phyloP scores from a whole-genome alignment of 2,888 invertebrate species.

The Dasypolia templi region DNA sequence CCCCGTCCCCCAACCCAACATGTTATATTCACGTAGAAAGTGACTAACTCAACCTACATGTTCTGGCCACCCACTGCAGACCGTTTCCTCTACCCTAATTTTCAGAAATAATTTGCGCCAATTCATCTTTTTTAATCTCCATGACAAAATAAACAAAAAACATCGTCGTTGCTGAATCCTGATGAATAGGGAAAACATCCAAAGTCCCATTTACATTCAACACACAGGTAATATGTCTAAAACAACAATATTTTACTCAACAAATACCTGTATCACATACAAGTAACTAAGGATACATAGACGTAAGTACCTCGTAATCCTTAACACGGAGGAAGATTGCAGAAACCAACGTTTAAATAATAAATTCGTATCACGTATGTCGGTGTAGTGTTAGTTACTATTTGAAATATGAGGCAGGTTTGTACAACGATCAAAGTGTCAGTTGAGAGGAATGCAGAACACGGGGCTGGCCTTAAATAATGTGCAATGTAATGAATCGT shows the following conservation, averaged over 20 bases:
- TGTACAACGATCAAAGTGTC: constrained; percentile 42
- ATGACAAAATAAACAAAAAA: neutral
- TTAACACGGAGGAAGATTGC: constrained; percentile 32
- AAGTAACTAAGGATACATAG: constrained; percentile 38
- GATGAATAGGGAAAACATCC: neutral
- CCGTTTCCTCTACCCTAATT: too few species aligned
- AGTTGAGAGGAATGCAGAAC: constrained; percentile 22
- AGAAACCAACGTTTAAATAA: constrained; percentile 56
- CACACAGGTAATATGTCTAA: neutral
- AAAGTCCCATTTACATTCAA: neutral
- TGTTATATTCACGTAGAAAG: neutral
- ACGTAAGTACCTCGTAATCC: constrained; percentile 45
- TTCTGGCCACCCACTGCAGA: neutral
- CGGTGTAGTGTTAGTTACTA: constrained; percentile 35
- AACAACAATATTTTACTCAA: constrained; percentile 22
- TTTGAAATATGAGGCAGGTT: constrained; percentile 54
- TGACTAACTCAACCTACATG: neutral
- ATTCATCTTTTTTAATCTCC: neutral
- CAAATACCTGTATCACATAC: constrained; percentile 15
- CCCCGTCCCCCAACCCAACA: too few species aligned
- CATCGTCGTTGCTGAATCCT: neutral
- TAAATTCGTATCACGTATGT: constrained; percentile 55
- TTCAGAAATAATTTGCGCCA: neutral
- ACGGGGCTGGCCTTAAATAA: constrained; percentile 39
- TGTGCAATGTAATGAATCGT: constrained; percentile 23